These are phyloP conservation scores for Meteorus cinctellus DNA, from an alignment of 2,888 invertebrate genomes.

Conservation along the genomic window DNA sequence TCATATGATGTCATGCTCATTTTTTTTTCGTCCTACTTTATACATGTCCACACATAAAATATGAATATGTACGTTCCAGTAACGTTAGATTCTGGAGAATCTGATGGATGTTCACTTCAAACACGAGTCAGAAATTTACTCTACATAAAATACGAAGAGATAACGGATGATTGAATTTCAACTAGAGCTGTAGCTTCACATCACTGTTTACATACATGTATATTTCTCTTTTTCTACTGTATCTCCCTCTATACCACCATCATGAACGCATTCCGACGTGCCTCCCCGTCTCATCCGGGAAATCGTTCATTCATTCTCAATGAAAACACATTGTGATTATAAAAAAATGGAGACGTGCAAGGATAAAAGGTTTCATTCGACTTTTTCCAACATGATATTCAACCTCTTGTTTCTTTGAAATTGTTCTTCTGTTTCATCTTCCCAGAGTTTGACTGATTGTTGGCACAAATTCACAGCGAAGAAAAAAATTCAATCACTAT, in stretches of 20 bases:
- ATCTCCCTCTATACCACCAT: not conserved
- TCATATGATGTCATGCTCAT: not conserved
- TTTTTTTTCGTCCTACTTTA: not conserved
- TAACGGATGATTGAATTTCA: conserved; percentile 47
- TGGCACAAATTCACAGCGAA: not conserved
- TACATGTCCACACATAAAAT: not conserved
- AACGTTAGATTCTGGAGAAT: not conserved
- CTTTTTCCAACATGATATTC: not conserved
- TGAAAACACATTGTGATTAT: not conserved
- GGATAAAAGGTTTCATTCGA: not conserved
- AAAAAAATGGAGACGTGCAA: not conserved
- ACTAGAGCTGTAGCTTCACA: conserved; percentile 39
- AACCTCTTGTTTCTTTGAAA: not conserved
- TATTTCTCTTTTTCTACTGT: not conserved
- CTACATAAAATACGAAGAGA: conserved; percentile 28
- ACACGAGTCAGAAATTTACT: not conserved
- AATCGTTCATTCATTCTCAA: conserved; percentile 23
- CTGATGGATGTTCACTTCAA: not conserved
- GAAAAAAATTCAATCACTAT: not conserved
- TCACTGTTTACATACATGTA: not conserved
- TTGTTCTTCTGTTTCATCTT: not conserved
- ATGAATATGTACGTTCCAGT: not conserved
- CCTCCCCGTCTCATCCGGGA: conserved; percentile 27
- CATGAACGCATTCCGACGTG: conserved; percentile 26
- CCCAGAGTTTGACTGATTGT: not conserved